phyloP scores from a whole-genome alignment of 30 jellyfish, hydroid and myxozoan species.

The Aurelia sp. region DNA sequence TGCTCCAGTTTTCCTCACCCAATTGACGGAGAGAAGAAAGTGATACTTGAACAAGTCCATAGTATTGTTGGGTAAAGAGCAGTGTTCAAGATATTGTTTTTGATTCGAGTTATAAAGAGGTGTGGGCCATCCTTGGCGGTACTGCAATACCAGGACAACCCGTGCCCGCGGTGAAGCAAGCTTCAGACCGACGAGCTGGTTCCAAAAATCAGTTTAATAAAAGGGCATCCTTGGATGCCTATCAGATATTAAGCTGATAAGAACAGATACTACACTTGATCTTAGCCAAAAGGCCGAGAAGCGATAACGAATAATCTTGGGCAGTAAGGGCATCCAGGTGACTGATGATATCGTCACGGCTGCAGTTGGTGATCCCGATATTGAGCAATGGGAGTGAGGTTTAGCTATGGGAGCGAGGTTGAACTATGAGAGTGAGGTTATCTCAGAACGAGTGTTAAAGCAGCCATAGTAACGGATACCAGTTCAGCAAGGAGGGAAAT shows the following conservation, averaged over 20 bases:
- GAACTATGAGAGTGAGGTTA: too few species aligned
- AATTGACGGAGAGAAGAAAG: too few species aligned
- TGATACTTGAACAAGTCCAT: too few species aligned
- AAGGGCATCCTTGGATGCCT: conserved; percentile 46
- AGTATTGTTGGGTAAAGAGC: too few species aligned
- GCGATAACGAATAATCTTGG: neutral
- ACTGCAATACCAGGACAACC: conserved; percentile 57
- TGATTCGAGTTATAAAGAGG: neutral
- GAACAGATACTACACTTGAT: conserved; percentile 55
- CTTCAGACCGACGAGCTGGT: conserved; percentile 45
- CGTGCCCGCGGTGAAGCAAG: conserved; percentile 69
- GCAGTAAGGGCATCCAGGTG: neutral
- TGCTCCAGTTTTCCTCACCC: too few species aligned
- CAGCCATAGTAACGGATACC: too few species aligned
- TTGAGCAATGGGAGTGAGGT: too few species aligned
- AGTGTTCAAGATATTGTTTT: neutral
- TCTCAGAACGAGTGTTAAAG: too few species aligned
- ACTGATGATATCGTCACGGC: neutral
- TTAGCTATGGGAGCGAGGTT: too few species aligned
- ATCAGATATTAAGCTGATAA: conserved; percentile 60
- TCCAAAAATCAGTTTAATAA: conserved; percentile 57
- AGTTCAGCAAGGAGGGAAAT: too few species aligned
- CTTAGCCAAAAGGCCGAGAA: conserved; percentile 45
- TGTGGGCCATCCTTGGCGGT: conserved; percentile 60
- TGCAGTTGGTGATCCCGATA: too few species aligned